Evolutionary conservation across 30 jellyfish, hydroid and myxozoan genomes (phyloP).

Genomic region (Nemopilema nomurai): DNA sequence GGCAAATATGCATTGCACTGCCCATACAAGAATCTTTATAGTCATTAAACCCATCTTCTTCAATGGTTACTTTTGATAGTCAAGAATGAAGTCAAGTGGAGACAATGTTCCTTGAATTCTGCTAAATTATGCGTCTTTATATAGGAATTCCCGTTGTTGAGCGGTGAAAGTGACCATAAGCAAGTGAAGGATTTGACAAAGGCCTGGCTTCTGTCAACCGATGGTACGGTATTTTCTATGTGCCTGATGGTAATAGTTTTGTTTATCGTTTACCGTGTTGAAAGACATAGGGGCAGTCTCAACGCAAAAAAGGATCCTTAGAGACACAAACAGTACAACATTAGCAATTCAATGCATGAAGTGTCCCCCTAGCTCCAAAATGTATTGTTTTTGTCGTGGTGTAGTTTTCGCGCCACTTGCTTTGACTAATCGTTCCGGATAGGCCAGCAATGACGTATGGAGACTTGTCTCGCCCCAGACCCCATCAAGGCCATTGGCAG

Average conservation of each 20-base stretch:
- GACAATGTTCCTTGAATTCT: background rate
- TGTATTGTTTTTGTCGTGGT: too few relatives aligned
- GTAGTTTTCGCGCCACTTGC: too few relatives aligned
- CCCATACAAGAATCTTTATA: too few relatives aligned
- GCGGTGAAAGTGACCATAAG: slow-evolving; percentile 22
- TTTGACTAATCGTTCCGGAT: too few relatives aligned
- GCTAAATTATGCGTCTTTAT: background rate
- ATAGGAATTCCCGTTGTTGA: slow-evolving; percentile 6
- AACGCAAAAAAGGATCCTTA: too few relatives aligned
- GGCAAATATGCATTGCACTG: too few relatives aligned
- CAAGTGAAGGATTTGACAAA: slow-evolving; percentile 30
- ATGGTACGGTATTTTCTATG: slow-evolving; percentile 27
- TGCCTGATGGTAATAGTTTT: too few relatives aligned
- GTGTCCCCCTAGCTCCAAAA: too few relatives aligned
- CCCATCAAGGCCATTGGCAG: background rate
- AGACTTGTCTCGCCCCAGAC: background rate
- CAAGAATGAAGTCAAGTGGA: background rate
- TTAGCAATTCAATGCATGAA: too few relatives aligned
- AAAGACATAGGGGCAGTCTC: too few relatives aligned
- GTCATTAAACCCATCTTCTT: background rate
- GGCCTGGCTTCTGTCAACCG: slow-evolving; percentile 40
- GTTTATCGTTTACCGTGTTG: too few relatives aligned
- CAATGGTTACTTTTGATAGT: background rate
- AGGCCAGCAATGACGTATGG: background rate
- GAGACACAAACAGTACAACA: too few relatives aligned